A percentile compares a stretch with the other conserved stretches of the same genome.
These are phyloP conservation scores for Agraylea sexmaculata DNA, from an alignment of 1,140 invertebrate genomes.

Conservation along the genomic window DNA sequence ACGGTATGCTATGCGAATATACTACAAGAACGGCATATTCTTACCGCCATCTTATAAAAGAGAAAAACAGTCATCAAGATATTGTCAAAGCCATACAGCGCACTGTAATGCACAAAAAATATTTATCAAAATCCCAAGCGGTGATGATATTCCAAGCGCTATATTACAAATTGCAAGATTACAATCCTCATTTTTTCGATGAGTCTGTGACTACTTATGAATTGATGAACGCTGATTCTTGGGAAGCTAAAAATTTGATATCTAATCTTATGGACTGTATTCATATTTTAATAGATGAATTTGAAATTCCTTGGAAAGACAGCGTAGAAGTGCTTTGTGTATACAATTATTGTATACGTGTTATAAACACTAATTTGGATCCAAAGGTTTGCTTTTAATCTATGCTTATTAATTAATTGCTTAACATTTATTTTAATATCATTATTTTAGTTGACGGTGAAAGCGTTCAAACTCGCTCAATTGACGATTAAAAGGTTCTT, in stretches of 20 bases:
- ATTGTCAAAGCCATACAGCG: constrained; percentile 51
- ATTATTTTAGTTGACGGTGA: constrained; percentile 48
- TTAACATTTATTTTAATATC: constrained; percentile 4
- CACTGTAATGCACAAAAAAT: constrained; percentile 39
- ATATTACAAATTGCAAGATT: constrained; percentile 53
- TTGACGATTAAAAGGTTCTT: constrained; percentile 59
- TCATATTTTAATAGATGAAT: constrained; percentile 49
- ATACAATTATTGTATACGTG: constrained; percentile 39
- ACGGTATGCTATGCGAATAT: constrained; percentile 47
- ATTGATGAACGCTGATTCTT: constrained; percentile 13
- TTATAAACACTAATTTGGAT: constrained; percentile 42
- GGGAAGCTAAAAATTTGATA: constrained; percentile 37
- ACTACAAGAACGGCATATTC: constrained; percentile 49
- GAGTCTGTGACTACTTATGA: constrained; percentile 20
- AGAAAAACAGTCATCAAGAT: constrained; percentile 40
- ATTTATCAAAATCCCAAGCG: constrained; percentile 48
- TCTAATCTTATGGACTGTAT: constrained; percentile 49
- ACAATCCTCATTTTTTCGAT: constrained; percentile 26
- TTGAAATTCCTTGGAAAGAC: constrained; percentile 61
- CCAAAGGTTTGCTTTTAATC: constrained; percentile 35
- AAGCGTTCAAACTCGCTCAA: constrained; percentile 53
- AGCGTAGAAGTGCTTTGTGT: constrained; percentile 54
- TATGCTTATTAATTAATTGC: constrained; percentile 3
- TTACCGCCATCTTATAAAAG: constrained; percentile 40
- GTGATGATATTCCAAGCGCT: constrained; percentile 59